phyloP scores from a whole-genome alignment of 2,797 vertebrate species.

The Lindbergichthys nudifrons region DNA sequence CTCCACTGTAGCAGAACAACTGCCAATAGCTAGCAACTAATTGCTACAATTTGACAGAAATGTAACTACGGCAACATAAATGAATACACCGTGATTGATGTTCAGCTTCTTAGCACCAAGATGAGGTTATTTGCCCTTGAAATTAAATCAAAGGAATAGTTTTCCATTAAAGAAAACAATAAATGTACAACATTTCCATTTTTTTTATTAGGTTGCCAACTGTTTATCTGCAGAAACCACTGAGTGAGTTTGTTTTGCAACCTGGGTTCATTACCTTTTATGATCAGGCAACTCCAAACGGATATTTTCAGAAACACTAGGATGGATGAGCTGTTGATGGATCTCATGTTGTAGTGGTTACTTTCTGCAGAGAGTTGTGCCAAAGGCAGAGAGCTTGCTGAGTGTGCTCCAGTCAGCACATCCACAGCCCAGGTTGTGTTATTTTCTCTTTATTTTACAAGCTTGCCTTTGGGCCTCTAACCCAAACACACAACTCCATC shows the following conservation, averaged over 20 bases:
- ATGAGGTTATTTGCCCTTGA: background rate
- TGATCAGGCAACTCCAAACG: background rate
- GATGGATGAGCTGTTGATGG: conserved; percentile 2
- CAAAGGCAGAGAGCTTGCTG: conserved; percentile 52
- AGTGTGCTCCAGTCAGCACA: conserved; percentile 73
- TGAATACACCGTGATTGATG: conserved; percentile 21
- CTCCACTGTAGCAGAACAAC: conserved; percentile 42
- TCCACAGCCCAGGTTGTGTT: conserved; percentile 36
- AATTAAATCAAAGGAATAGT: conserved; percentile 2
- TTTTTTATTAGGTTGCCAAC: background rate
- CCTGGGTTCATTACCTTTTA: background rate
- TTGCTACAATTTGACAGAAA: conserved; percentile 30
- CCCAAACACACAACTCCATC: conserved; percentile 23
- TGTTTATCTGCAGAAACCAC: conserved; percentile 25
- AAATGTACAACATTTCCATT: no score
- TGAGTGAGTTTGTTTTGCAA: conserved; percentile 12
- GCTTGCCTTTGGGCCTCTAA: conserved; percentile 25
- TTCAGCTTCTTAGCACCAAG: conserved; percentile 15
- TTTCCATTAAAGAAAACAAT: background rate
- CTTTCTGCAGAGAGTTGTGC: conserved; percentile 26
- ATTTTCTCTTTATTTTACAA: conserved; percentile 52
- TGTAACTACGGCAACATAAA: conserved; percentile 15
- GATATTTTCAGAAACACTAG: background rate
- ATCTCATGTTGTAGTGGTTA: conserved; percentile 31
- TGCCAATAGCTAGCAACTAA: conserved; percentile 44